Conservation (phyloP, 1,140 invertebrate species). For the Chironomus striatipennis region DNA sequence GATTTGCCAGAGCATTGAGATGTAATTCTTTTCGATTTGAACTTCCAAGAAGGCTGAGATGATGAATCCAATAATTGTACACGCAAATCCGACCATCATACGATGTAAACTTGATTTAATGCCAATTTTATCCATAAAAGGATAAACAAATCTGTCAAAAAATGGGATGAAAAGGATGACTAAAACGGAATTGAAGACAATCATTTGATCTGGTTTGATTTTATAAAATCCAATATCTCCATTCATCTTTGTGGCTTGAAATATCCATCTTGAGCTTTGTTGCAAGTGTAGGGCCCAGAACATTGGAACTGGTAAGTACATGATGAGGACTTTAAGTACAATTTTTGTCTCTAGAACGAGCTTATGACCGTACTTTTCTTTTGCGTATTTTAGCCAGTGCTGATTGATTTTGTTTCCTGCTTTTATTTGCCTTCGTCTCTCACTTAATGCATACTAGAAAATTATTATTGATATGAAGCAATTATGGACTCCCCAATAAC, state of each 20-base stretch:
- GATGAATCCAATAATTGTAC: slow-evolving; percentile 52
- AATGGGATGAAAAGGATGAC: slow-evolving; percentile 59
- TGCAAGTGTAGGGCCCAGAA: slow-evolving; percentile 61
- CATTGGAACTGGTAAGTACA: slow-evolving; percentile 57
- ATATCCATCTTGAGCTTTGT: slow-evolving; percentile 58
- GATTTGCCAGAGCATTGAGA: slow-evolving; percentile 70
- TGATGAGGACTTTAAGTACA: slow-evolving; percentile 29
- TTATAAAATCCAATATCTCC: slow-evolving; percentile 44
- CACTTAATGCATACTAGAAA: not conserved
- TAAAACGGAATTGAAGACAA: slow-evolving; percentile 55
- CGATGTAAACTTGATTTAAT: slow-evolving; percentile 49
- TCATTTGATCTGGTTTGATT: slow-evolving; percentile 56
- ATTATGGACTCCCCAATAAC: too few relatives aligned
- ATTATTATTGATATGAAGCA: too few relatives aligned
- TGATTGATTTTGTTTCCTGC: slow-evolving; percentile 31
- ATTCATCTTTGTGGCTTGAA: slow-evolving; percentile 63
- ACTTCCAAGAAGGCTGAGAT: slow-evolving; percentile 23
- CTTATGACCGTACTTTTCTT: slow-evolving; percentile 50
- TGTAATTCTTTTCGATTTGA: slow-evolving; percentile 31
- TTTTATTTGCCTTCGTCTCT: not conserved
- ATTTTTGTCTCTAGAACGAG: slow-evolving; percentile 39
- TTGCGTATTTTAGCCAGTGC: slow-evolving; percentile 66
- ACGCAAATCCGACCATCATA: slow-evolving; percentile 55
- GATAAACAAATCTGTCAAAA: slow-evolving; percentile 51
- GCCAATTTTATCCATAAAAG: slow-evolving; percentile 34